Percentiles rank a stretch among this genome's conserved stretches.
These are phyloP conservation scores for Poeciliopsis turneri DNA, from an alignment of 2,797 vertebrate species.

Conservation along the genomic window DNA sequence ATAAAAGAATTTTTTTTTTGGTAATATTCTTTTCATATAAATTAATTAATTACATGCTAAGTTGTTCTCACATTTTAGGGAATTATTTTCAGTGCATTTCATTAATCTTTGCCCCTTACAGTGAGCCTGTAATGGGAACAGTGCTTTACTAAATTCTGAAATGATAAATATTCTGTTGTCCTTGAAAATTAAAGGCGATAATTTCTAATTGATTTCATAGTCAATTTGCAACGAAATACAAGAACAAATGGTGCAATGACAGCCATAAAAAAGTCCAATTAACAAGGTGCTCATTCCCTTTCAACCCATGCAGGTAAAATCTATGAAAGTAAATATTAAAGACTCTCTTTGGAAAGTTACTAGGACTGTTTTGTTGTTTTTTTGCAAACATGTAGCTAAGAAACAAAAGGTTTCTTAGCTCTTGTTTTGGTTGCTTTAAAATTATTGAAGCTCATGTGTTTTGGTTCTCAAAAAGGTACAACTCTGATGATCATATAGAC, in stretches of 20 bases:
- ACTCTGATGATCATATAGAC: background rate
- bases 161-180: background rate
- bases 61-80: background rate
- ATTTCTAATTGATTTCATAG: background rate
- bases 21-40: background rate
- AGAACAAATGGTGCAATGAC: background rate
- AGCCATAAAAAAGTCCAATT: background rate
- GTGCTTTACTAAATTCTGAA: background rate
- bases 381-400: background rate
- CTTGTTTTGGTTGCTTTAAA: background rate
- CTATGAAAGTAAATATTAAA: background rate
- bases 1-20: background rate
- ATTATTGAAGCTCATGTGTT: background rate
- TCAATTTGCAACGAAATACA: background rate
- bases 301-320: background rate
- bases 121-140: background rate
- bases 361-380: background rate
- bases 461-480: background rate
- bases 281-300: background rate
- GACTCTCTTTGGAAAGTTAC: background rate
- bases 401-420: no score
- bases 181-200: background rate
- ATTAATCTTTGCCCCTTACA: background rate
- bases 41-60: background rate
- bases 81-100: background rate